phyloP scores from a whole-genome alignment of 2,888 invertebrate species.

The Apoda limacodes region DNA sequence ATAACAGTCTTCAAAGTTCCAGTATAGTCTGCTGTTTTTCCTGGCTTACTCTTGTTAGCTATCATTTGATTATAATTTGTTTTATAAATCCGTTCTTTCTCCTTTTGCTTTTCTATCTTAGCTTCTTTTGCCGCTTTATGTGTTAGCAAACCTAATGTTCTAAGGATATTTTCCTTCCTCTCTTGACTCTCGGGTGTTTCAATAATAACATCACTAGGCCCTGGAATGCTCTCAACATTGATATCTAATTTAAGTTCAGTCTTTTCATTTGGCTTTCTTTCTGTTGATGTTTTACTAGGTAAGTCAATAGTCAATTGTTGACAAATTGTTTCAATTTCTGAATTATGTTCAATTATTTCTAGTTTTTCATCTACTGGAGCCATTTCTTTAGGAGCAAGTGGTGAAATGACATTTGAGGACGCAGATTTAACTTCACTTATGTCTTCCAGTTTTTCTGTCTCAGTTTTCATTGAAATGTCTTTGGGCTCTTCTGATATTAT shows the following conservation, averaged over 20 bases:
- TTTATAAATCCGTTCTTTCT: constrained; percentile 49
- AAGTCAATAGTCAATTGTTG: too few species aligned
- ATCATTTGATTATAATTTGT: constrained; percentile 31
- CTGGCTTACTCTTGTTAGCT: constrained; percentile 36
- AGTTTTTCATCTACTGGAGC: constrained; percentile 1
- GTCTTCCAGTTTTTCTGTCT: constrained; percentile 4
- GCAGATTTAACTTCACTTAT: constrained; percentile 3
- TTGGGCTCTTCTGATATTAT: background rate
- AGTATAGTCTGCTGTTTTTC: constrained; percentile 71
- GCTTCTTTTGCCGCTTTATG: constrained; percentile 80
- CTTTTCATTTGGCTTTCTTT: too few species aligned
- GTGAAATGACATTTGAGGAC: too few species aligned
- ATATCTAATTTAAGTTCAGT: too few species aligned
- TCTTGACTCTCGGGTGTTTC: constrained; percentile 75
- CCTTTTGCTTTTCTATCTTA: constrained; percentile 67
- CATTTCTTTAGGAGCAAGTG: too few species aligned
- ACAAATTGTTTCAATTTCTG: constrained; percentile 1
- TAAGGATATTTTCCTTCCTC: constrained; percentile 79
- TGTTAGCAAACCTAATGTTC: constrained; percentile 80
- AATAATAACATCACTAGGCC: constrained; percentile 44
- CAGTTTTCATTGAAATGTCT: constrained; percentile 4
- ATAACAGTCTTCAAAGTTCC: constrained; percentile 89
- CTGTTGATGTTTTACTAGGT: too few species aligned
- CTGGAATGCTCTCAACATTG: constrained; percentile 38
- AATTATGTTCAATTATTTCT: too few species aligned